Base-by-base conservation (phyloP, 2,113 vertebrate genomes). In the Pimephales promelas region DNA sequence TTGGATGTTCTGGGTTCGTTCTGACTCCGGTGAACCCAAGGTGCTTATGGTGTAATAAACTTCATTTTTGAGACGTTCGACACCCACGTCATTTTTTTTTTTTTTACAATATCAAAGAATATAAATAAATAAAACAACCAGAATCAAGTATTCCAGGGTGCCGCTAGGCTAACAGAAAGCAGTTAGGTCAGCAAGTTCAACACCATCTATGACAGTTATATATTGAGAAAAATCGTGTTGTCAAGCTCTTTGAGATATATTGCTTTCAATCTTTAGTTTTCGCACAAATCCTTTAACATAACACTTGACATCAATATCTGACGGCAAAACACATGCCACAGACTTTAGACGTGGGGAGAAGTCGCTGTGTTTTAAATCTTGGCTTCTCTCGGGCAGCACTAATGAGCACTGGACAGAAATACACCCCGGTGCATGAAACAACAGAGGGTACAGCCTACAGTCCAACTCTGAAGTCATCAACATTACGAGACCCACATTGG, bases 331-430 rank as follows among this genome's bases (percentile, higher is more conserved):
- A 83, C 56, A 66, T 36, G 56, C 22, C 83, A 80, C 75, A 40
- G 40, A 85, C 49, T 52, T 84, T 81, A 61, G 61, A 76, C 66
- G 52, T 75, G 81, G 59, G 31, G 64, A 72, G 79, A 74, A 64
- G 66, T 59, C 59, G 71, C 74, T 62, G 22, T 75, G 57, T 85
- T 87, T 76, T 70, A 45, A 85, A 66, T 83, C 49, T 52, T 56
- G 22, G 52, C 76, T 70, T 74, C 56, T 62, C 83, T 74, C 76
- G 56, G 56, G 83, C 74, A 54, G 74, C 66, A 36, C 75, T 90
- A 89, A 90, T 87, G 88, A 88, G 88, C 34, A 74, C 59, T 47
- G 77, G 62, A 73, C 71, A 36, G 43, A 83, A 82, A 89, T 76
- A 84, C 59, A 85, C 49, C 8, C 77, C 31, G 24, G 47, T 80